These are phyloP conservation scores for Nymphalis c-album DNA, from an alignment of 2,888 invertebrate species.

Conservation along the genomic window DNA sequence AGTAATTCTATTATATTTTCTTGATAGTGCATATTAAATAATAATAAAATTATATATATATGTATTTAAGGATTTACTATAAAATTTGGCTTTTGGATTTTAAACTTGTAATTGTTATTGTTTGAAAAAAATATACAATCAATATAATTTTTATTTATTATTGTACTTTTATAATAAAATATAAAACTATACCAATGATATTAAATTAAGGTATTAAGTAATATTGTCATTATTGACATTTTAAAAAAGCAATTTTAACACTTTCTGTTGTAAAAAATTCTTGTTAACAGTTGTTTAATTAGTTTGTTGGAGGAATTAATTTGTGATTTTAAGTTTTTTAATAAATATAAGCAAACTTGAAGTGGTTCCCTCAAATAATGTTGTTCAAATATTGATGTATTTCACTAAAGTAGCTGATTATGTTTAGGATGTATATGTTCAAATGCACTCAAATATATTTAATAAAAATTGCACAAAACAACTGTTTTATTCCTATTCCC, in stretches of 20 bases:
- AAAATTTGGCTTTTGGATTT: too few species aligned
- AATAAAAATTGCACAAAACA: slow-evolving; percentile 31
- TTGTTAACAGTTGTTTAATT: background rate
- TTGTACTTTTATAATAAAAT: too few species aligned
- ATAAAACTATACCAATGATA: too few species aligned
- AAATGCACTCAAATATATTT: slow-evolving; percentile 34
- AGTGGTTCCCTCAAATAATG: slow-evolving; percentile 12
- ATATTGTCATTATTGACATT: too few species aligned
- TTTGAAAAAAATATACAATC: too few species aligned
- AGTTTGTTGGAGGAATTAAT: slow-evolving; percentile 29
- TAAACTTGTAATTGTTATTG: too few species aligned
- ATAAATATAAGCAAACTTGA: background rate
- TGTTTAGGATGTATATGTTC: slow-evolving; percentile 15
- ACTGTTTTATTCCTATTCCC: slow-evolving; percentile 14
- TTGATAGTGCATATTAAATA: background rate
- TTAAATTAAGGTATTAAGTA: too few species aligned
- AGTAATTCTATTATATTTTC: background rate
- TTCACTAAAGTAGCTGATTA: slow-evolving; percentile 13
- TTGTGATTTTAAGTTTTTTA: slow-evolving; percentile 21
- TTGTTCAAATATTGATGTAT: slow-evolving; percentile 17
- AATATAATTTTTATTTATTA: too few species aligned
- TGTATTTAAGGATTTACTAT: too few species aligned
- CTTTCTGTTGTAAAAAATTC: background rate
- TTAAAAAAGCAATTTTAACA: too few species aligned
- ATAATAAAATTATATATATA: too few species aligned